Base-by-base conservation (phyloP, 2,888 invertebrate genomes). In the Desoria tigrina region DNA sequence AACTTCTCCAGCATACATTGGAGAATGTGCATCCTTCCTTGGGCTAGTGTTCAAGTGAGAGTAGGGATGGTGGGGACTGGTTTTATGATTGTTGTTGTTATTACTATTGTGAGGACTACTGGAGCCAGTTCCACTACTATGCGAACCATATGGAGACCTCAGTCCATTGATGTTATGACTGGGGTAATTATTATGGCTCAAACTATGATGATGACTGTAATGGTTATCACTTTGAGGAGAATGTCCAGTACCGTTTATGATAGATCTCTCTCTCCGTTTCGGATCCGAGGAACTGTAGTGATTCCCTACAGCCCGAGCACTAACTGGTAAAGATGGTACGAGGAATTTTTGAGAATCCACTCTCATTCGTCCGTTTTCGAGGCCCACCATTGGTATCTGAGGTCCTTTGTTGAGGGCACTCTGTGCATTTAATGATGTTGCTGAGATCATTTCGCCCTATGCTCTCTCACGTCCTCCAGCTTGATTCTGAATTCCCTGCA, bases 271-370 rank as follows among this genome's bases (percentile, higher is more conserved):
- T 37, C 70, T 49, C 55, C 71, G 23, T 32, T 69, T 71, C 18
- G 27, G 49, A 23, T 61, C 49, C 16, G 45, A 45, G 6, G 45
- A 42, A 18, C 32, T 57, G 4, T 55, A 42, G 54, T 60, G 64
- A 23, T 63, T 60, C 21, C 42, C 68, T 45, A 58, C 61, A 51
- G 64, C 63, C 53, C 75, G 66, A n/a, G 72, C 68, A 61, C 73
- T 72, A 18, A 75, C 73, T 24, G 75, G 75, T 28, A 75, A 66
- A 7, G 75, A 74, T 26, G 75, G 75, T 24, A 75, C 72, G n/a
- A 75, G 67, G 49, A 75, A 75, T 61, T 75, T 75, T 67, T 74
- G 75, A 32, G 75, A 70, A 59, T 75, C 75, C 45, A 73, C 70
- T 28, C 74, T 56, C 42, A 73, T 63, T 53, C 74, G 67, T 63